Evolutionary conservation across 2,797 vertebrate species (phyloP), one percentile per base, ranked within the genome.

Genomic region (Catostomus latipinnis): DNA sequence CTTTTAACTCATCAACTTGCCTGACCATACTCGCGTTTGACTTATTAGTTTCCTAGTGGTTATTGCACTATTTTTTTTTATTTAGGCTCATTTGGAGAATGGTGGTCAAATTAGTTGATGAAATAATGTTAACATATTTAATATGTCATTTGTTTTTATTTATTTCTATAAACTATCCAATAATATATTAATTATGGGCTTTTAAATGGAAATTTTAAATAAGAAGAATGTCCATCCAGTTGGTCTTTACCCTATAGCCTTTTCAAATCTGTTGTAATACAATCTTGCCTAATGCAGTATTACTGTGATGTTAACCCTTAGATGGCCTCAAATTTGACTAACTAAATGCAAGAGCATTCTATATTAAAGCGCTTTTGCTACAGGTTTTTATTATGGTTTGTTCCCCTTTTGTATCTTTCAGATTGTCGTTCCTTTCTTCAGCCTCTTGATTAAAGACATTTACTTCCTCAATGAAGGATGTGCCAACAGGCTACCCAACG

Each of bases 351-450:
- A 8, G 14, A 7, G 1, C 8, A 58, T 18, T 58, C 8, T 58
- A 58, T 16, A 58, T 8, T 58, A 5, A 5, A 60, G 34, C 4
- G 34, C 34, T 34, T 34, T 34, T 34, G 34, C 34, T 34, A 4
- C 34, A 34, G 34, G 34, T 34, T 34, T 22, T 34, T 34, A 34
- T 34, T 34, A 34, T 34, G 34, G 34, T 34, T 34, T 34, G 34
- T 34, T 74, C 8, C 22, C 8, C 45, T 8, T 82, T 83, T 85
- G 45, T 84, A 69, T 88, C 86, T 70, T 88, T 72, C 91, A 99
- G 97, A 98, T 99, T 0, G 97, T 99, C 83, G 94, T 98, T 85
- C 97, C 97, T 1, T 99, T 98, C 95, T 98, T 98, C 95, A 99
- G 97, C 88, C 94, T 99, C 69, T 88, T 98, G 81, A 96, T 99